A percentile compares a stretch with the other conserved stretches of the same genome.
These are phyloP conservation scores for Galagoides demidoff DNA, from an alignment of 2,797 vertebrate species.

Conservation along the genomic window DNA sequence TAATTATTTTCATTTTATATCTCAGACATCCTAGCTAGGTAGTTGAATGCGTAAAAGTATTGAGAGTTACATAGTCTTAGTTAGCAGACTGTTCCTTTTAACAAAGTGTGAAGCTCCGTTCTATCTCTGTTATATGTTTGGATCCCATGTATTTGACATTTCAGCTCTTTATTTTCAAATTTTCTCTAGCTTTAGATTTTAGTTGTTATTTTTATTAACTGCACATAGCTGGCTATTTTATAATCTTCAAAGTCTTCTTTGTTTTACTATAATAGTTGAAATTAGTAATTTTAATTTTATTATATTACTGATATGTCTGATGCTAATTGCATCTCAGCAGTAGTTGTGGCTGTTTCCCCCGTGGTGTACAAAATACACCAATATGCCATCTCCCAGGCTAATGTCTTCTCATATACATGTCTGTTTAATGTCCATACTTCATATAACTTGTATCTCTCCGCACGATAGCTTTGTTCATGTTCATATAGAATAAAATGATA, in stretches of 20 bases:
- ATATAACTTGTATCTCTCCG: neutral
- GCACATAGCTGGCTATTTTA: neutral
- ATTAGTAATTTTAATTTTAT: neutral
- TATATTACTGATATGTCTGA: neutral
- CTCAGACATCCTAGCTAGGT: neutral
- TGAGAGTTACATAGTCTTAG: neutral
- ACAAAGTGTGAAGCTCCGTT: neutral
- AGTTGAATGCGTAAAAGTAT: neutral
- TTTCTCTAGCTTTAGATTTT: slow-evolving; percentile 21
- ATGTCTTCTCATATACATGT: neutral
- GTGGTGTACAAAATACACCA: neutral
- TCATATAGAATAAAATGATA: neutral
- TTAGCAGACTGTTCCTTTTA: neutral
- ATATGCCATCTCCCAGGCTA: neutral
- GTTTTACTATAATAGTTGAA: neutral
- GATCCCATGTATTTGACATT: neutral
- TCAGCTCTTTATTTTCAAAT: neutral
- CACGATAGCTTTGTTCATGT: neutral
- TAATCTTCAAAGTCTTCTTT: neutral
- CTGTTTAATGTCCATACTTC: neutral
- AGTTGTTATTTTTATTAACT: neutral
- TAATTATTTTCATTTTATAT: slow-evolving; percentile 47
- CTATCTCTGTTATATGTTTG: neutral
- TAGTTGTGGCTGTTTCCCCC: neutral
- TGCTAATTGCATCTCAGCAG: neutral